phyloP scores from a whole-genome alignment of 2,888 invertebrate species.

The Electrophaes corylata region DNA sequence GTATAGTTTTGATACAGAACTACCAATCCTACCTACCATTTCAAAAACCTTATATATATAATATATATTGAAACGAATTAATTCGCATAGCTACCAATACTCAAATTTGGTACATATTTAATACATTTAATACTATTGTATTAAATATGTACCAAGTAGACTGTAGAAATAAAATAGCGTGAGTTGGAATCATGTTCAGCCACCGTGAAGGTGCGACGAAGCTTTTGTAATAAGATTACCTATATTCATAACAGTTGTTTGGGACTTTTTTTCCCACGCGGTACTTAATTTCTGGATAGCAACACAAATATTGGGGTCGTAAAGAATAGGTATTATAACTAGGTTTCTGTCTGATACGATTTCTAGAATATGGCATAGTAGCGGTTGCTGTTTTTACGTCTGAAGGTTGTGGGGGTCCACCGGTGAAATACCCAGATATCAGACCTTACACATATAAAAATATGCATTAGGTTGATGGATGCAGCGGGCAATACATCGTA shows the following conservation, averaged over 20 bases:
- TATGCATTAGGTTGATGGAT: too few species aligned
- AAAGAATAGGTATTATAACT: too few species aligned
- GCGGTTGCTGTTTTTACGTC: too few species aligned
- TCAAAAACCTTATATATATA: neutral
- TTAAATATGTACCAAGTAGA: too few species aligned
- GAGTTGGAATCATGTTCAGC: neutral
- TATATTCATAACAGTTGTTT: conserved; percentile 7
- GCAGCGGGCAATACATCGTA: too few species aligned
- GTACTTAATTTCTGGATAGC: neutral
- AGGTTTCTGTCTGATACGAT: too few species aligned
- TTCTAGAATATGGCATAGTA: neutral
- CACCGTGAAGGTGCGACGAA: neutral
- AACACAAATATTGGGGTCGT: neutral
- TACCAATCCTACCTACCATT: too few species aligned
- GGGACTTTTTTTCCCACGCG: neutral
- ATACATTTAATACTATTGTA: too few species aligned
- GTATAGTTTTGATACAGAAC: too few species aligned
- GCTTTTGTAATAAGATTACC: conserved; percentile 1
- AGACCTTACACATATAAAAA: too few species aligned
- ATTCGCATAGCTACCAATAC: neutral
- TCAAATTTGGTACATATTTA: neutral
- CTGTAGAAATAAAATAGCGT: neutral
- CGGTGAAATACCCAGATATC: too few species aligned
- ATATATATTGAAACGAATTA: neutral
- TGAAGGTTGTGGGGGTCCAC: too few species aligned